Conservation (phyloP, 2,797 vertebrate genomes). For the Staurois parvus region DNA sequence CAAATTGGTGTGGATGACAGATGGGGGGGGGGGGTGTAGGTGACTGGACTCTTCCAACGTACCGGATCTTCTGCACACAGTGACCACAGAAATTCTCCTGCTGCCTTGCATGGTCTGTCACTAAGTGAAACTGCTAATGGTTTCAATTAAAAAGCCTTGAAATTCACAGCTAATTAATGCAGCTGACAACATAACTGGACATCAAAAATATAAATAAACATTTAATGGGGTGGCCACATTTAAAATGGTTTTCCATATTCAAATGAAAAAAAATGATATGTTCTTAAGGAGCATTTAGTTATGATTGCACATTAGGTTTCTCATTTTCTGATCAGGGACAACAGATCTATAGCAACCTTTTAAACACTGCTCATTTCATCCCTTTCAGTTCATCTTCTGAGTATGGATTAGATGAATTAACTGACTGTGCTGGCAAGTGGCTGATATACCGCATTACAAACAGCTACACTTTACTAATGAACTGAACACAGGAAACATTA, state of each 20-base stretch:
- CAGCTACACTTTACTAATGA: not conserved
- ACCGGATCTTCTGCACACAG: too few species aligned
- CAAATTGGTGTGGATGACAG: too few species aligned
- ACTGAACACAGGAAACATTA: not conserved
- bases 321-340: not conserved
- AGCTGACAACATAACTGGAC: too few species aligned
- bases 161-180: too few species aligned
- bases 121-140: too few species aligned
- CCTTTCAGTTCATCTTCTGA: not conserved
- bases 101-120: too few species aligned
- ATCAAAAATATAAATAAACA: too few species aligned
- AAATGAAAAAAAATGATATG: not conserved
- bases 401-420: not conserved
- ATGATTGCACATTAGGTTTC: not conserved
- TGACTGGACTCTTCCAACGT: too few species aligned
- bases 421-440: not conserved
- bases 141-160: too few species aligned
- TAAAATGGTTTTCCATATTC: not conserved
- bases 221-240: too few species aligned
- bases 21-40: too few species aligned
- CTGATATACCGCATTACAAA: not conserved
- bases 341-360: not conserved
- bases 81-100: too few species aligned
- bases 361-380: not conserved
- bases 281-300: not conserved